Percentiles rank a stretch among this genome's conserved stretches.
Evolutionary conservation across 2,888 invertebrate species (phyloP).

Genomic region (Pyrrhia umbra): DNA sequence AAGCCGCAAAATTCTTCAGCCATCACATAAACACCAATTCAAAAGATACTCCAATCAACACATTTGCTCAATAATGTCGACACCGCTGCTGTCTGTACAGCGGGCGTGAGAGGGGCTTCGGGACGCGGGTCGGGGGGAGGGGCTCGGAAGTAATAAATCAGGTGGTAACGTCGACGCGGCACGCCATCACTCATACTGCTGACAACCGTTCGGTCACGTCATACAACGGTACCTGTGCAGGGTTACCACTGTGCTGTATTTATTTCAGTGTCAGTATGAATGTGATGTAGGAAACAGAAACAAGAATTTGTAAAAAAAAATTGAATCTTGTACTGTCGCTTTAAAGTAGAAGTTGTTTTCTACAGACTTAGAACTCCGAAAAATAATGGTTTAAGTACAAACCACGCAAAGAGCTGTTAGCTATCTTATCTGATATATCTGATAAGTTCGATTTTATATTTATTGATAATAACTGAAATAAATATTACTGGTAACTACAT

Average conservation of each 20-base stretch:
- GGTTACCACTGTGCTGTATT: conserved; percentile 40
- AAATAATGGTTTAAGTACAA: too few relatives aligned
- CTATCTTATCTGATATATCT: too few relatives aligned
- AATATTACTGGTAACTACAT: too few relatives aligned
- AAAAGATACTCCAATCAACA: conserved; percentile 23
- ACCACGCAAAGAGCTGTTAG: too few relatives aligned
- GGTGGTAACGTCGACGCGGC: conserved; percentile 88
- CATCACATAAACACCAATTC: conserved; percentile 9
- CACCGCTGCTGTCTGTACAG: conserved; percentile 68
- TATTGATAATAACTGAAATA: too few relatives aligned
- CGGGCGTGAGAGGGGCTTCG: conserved; percentile 37
- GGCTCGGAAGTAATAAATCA: conserved; percentile 89
- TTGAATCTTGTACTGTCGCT: too few relatives aligned
- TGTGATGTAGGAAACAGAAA: background rate
- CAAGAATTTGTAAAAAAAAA: too few relatives aligned
- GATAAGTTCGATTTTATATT: too few relatives aligned
- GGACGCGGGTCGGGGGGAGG: conserved; percentile 56
- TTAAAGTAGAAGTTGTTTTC: too few relatives aligned
- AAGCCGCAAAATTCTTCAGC: background rate
- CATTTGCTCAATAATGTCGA: conserved; percentile 34
- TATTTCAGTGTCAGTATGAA: conserved; percentile 4
- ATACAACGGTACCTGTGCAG: conserved; percentile 73
- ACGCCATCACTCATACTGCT: conserved; percentile 88
- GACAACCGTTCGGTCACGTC: conserved; percentile 83
- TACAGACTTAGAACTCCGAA: too few relatives aligned